Conservation (phyloP, 2,888 invertebrate species). For the Meloe dianella region DNA sequence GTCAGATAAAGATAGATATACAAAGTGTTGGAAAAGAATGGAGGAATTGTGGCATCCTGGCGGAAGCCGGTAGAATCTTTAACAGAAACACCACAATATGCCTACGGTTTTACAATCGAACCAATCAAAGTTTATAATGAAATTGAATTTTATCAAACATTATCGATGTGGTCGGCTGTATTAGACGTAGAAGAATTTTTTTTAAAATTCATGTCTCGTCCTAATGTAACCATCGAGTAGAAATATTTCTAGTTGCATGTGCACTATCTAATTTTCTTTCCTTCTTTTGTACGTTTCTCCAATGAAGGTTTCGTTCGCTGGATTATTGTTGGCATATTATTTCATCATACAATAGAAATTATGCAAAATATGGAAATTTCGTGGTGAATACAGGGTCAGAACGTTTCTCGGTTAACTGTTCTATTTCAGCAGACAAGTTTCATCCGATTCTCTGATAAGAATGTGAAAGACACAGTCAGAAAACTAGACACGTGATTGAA, state of each 20-base stretch:
- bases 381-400: neutral
- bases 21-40: constrained; percentile 28
- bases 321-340: constrained; percentile 12
- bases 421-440: neutral
- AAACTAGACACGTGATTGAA: constrained; percentile 25
- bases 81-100: constrained; percentile 28
- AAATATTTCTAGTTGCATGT: constrained; percentile 27
- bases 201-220: constrained; percentile 37
- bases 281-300: neutral
- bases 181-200: constrained; percentile 23
- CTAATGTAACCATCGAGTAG: constrained; percentile 37
- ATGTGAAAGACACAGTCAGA: neutral
- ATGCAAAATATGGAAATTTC: constrained; percentile 9
- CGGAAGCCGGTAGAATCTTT: constrained; percentile 35
- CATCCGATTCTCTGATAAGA: constrained; percentile 2
- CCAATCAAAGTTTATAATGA: constrained; percentile 20
- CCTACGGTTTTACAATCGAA: constrained; percentile 23
- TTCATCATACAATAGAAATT: constrained; percentile 16
- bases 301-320: constrained; percentile 19
- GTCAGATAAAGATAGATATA: constrained; percentile 31
- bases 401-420: neutral
- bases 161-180: constrained; percentile 17
- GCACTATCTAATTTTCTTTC: constrained; percentile 20
- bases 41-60: constrained; percentile 30
- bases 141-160: neutral